Evolutionary conservation across 2,888 invertebrate species (phyloP).

Genomic region (Netelia inedita): DNA sequence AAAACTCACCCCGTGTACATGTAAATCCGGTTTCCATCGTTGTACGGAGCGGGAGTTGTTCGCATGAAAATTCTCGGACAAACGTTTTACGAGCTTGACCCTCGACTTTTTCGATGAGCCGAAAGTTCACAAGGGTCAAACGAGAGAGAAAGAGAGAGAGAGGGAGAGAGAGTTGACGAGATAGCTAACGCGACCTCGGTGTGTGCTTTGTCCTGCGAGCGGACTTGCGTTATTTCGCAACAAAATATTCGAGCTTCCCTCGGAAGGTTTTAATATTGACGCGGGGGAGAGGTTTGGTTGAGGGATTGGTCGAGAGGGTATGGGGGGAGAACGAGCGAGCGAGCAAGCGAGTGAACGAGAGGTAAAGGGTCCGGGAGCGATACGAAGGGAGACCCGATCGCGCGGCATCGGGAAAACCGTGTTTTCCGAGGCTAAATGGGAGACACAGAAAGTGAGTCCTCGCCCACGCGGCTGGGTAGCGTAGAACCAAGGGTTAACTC

Average conservation of each 20-base stretch:
- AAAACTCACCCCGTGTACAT: neutral
- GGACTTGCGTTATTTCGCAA: constrained; percentile 50
- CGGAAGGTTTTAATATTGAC: constrained; percentile 67
- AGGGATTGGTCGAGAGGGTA: neutral
- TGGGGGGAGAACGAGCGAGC: too few species aligned
- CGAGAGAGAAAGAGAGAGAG: too few species aligned
- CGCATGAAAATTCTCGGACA: constrained; percentile 52
- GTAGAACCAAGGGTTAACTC: constrained; percentile 85
- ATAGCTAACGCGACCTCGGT: constrained; percentile 16
- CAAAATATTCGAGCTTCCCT: constrained; percentile 46
- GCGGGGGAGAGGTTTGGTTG: neutral
- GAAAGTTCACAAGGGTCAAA: constrained; percentile 42
- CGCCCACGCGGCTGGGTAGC: constrained; percentile 70
- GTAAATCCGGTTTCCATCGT: constrained; percentile 21
- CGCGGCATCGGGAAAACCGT: constrained; percentile 73
- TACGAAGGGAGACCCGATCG: constrained; percentile 59
- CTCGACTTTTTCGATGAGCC: constrained; percentile 63
- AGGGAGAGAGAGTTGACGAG: neutral
- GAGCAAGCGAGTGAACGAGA: constrained; percentile 6
- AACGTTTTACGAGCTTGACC: constrained; percentile 60
- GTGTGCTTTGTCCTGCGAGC: neutral
- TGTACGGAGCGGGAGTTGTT: neutral
- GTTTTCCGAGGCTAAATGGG: constrained; percentile 82
- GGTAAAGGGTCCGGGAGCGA: constrained; percentile 34
- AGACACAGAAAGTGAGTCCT: constrained; percentile 70